Percentiles rank a stretch among this genome's conserved stretches.
These are phyloP conservation scores for Bungarus multicinctus DNA, from an alignment of 2,113 vertebrate genomes.

Conservation along the genomic window DNA sequence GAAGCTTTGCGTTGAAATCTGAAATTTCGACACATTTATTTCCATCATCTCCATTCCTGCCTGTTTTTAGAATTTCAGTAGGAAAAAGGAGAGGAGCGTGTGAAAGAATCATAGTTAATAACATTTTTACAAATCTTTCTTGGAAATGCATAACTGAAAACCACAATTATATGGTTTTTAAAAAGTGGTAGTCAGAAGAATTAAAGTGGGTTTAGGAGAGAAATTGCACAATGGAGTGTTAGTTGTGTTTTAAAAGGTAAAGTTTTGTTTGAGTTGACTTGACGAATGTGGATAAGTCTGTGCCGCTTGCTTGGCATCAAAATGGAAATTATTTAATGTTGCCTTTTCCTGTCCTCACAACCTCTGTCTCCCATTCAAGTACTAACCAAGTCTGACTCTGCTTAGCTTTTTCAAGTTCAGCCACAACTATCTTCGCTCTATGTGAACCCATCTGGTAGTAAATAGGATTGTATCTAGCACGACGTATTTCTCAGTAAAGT, in stretches of 20 bases:
- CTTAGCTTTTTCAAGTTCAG: neutral
- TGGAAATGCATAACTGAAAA: conserved; percentile 18
- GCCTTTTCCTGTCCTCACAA: neutral
- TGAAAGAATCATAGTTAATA: neutral
- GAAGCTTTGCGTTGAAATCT: neutral
- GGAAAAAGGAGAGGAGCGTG: too few species aligned
- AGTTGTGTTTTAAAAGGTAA: neutral
- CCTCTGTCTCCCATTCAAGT: neutral
- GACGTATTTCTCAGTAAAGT: neutral
- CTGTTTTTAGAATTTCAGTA: neutral
- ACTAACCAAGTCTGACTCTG: neutral
- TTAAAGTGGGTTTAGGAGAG: neutral
- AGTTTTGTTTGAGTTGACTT: neutral
- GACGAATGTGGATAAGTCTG: neutral
- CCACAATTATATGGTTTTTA: neutral
- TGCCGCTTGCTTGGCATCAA: neutral
- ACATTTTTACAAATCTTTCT: conserved; percentile 6
- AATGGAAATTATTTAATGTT: neutral
- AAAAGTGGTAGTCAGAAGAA: neutral
- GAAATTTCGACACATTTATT: neutral
- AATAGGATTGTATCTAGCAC: neutral
- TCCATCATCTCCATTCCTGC: neutral
- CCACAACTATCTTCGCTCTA: neutral
- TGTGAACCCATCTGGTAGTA: neutral
- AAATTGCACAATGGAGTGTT: neutral